Evolutionary conservation across 2,888 invertebrate genomes (phyloP).

Genomic region (Oscheius sp.): DNA sequence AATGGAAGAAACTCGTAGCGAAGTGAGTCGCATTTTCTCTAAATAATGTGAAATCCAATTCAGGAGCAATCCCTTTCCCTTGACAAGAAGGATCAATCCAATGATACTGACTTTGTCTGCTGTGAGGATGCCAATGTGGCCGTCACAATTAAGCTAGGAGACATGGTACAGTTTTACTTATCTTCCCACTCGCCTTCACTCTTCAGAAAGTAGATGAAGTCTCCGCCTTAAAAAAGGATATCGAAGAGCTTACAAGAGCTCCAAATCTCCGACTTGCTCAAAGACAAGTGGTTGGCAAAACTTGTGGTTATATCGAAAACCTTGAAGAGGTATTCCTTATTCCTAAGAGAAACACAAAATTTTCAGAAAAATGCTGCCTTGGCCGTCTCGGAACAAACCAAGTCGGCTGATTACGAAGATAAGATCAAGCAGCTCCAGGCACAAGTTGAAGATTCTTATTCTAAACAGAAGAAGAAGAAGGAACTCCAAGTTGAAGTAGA

Average conservation of each 20-base stretch:
- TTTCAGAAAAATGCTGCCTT: slow-evolving; percentile 28
- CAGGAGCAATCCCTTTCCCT: slow-evolving; percentile 2
- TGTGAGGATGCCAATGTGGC: slow-evolving; percentile 23
- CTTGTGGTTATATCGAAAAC: slow-evolving; percentile 33
- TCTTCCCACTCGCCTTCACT: not conserved
- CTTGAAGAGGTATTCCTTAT: slow-evolving; percentile 20
- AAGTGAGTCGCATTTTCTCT: slow-evolving; percentile 4
- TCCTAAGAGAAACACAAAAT: not conserved
- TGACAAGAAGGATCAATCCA: slow-evolving; percentile 16
- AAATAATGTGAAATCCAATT: not conserved
- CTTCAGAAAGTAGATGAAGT: slow-evolving; percentile 45
- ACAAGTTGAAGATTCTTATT: slow-evolving; percentile 30
- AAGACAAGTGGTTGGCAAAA: slow-evolving; percentile 27
- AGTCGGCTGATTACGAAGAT: slow-evolving; percentile 29
- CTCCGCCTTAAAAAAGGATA: slow-evolving; percentile 40
- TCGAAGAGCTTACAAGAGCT: slow-evolving; percentile 34
- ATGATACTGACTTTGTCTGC: slow-evolving; percentile 21
- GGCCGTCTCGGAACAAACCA: not conserved
- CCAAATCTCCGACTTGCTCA: slow-evolving; percentile 27
- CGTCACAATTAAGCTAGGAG: not conserved
- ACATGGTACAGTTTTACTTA: not conserved
- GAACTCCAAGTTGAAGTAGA: slow-evolving; percentile 41
- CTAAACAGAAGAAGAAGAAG: slow-evolving; percentile 38
- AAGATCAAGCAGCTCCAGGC: slow-evolving; percentile 35
- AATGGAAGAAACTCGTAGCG: slow-evolving; percentile 46